Percentiles rank a stretch among this genome's conserved stretches.
phyloP scores from a whole-genome alignment of 2,113 vertebrate genomes.

The Semnornis frantzii region DNA sequence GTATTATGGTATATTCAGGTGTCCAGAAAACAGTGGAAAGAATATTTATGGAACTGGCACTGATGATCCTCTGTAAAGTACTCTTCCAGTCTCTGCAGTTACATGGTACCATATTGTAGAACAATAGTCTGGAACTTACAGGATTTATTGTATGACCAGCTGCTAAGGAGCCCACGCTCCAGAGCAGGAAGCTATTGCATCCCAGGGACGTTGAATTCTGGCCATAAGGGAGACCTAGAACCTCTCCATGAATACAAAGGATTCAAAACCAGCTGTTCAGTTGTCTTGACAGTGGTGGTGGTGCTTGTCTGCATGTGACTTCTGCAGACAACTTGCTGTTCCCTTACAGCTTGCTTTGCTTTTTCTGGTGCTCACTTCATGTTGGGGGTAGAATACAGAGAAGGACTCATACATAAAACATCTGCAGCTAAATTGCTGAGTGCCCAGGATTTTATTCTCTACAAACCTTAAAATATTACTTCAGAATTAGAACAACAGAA shows the following conservation, averaged over 20 bases:
- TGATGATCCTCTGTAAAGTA: neutral
- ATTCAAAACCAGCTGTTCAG: neutral
- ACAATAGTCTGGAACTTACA: neutral
- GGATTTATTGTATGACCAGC: neutral
- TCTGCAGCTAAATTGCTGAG: slow-evolving; percentile 39
- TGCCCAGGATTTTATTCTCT: slow-evolving; percentile 21
- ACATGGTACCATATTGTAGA: neutral
- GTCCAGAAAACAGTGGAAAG: neutral
- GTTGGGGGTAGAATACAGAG: neutral
- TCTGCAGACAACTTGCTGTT: neutral
- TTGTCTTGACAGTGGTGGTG: neutral
- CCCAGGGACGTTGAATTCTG: neutral
- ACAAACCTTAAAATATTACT: slow-evolving; percentile 22
- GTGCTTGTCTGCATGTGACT: neutral
- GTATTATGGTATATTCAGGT: neutral
- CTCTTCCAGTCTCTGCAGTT: neutral
- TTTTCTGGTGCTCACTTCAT: slow-evolving; percentile 29
- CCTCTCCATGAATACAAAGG: neutral
- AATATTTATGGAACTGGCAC: neutral
- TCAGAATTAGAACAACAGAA: neutral
- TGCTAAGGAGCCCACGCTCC: neutral
- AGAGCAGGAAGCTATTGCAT: neutral
- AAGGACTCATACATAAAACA: neutral
- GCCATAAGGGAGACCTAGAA: neutral
- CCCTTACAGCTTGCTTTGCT: neutral